Base-by-base conservation (phyloP, 2,797 vertebrate species). In the Nyctalus aviator region DNA sequence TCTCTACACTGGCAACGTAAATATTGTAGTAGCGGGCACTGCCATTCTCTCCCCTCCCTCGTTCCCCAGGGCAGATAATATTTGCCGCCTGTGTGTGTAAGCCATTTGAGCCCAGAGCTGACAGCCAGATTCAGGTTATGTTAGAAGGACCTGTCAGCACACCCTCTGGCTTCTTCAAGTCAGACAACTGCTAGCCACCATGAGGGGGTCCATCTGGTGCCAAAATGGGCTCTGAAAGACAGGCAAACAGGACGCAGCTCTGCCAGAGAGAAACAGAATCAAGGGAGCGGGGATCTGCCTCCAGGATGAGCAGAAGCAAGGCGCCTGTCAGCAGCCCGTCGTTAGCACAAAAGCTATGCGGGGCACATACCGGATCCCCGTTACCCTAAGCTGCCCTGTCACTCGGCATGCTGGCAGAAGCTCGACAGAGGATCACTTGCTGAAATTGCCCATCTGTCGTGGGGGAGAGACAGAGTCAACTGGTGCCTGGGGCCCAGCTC, bases 391-490 rank as follows among this genome's bases (percentile, higher is more conserved):
- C 98, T 97, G 97, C 97, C 98, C 97, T 93, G 92, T 90, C 95
- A 95, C 91, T 95, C 23, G n/a, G 98, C 98, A 92, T 76, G 92
- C 97, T 98, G 98, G 98, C 98, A 98, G 95, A 96, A 96, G 95
- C 88, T 11, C 71, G 8, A 88, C 5, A 6, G 11, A 0, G 66
- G 97, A 97, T 96, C 97, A 95, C 97, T 97, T 91, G 93, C 97
- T 98, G 98, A 98, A 98, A 98, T 90, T 94, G 79, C 97, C 98
- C 98, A 99, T 98, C 98, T 99, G 98, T 98, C 96, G 48, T 62
- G 95, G 97, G 97, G 97, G 97, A 98, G 97, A 98, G 97, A 98
- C 92, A 89, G 96, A 97, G 96, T 98, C 98, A 98, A 97, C 97
- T 97, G 97, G 97, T 96, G 97, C 98, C 96, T 93, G 82, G 94